phyloP scores from a whole-genome alignment of 2,888 invertebrate genomes.

The Philaethria dido region DNA sequence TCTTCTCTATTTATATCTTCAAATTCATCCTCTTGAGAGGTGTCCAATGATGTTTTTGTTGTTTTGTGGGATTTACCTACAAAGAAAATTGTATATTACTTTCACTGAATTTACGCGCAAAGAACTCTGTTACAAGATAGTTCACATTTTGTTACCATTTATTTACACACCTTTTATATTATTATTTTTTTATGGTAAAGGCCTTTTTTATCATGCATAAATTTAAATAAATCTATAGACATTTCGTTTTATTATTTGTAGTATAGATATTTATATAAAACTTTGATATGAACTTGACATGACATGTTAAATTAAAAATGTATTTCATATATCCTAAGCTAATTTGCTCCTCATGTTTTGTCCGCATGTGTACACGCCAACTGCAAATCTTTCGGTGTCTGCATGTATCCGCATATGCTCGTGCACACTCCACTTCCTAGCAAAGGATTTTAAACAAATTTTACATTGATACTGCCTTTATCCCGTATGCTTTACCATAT shows the following conservation, averaged over 20 bases:
- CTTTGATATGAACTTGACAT: too few relatives aligned
- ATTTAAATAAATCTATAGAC: background rate
- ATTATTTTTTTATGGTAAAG: background rate
- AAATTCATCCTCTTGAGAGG: slow-evolving; percentile 28
- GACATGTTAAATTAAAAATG: too few relatives aligned
- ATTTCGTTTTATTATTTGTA: background rate
- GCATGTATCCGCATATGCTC: slow-evolving; percentile 49
- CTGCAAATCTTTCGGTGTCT: slow-evolving; percentile 43
- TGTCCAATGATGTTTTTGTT: slow-evolving; percentile 25
- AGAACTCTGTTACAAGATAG: background rate
- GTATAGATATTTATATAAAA: slow-evolving; percentile 9
- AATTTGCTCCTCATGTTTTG: too few relatives aligned
- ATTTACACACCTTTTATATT: slow-evolving; percentile 17
- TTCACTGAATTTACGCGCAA: slow-evolving; percentile 10
- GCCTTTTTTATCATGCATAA: slow-evolving; percentile 14
- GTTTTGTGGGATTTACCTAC: slow-evolving; percentile 46
- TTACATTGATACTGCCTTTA: slow-evolving; percentile 54
- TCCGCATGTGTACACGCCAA: too few relatives aligned
- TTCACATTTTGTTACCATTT: background rate
- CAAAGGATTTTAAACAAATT: slow-evolving; percentile 56
- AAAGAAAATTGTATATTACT: slow-evolving; percentile 48
- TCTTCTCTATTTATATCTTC: slow-evolving; percentile 30
- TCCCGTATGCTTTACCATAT: slow-evolving; percentile 57
- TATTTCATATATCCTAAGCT: too few relatives aligned
- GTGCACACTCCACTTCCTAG: slow-evolving; percentile 46